Base-by-base conservation (phyloP, 1,140 invertebrate species). In the Drosophila trapezifrons region DNA sequence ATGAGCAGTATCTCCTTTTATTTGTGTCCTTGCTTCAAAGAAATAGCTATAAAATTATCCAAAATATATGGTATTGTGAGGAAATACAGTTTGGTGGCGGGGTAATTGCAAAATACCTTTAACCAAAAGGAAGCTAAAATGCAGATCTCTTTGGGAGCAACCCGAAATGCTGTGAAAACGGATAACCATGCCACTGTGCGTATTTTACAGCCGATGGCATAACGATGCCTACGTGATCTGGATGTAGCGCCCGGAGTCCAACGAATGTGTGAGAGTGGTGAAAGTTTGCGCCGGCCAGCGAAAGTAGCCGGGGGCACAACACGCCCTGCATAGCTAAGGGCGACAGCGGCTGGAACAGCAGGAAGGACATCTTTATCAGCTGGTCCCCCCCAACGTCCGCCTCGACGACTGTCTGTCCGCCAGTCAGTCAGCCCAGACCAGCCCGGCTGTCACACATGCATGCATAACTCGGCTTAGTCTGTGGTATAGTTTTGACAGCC, bases 351-450 rank as follows among this genome's bases (percentile, higher is more conserved):
- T 43, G 46, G 32, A 56, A 45, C 42, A 57, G 46, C 75, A 74
- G 84, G 83, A 86, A 80, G 75, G 79, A 87, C 83, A 87, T 87
- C 84, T 87, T 89, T 87, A 87, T 87, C 83, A 87, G 83, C 76
- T 67, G 59, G 59, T 32, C 1, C 22, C 32, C 32, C 13, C 17
- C 71, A 63, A 67, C 55, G 71, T 69, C 66, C 57, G 63, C 59
- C 32, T n/a, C 1, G 3, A 17, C 9, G 20, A 1, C 17, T 29
- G 60, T 18, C 58, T 18, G 46, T 63, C 17, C 4, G 18, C 35
- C 37, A 49, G 35, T 45, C 38, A 27, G 20, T 29, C 62, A 22
- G 38, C 2, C 35, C 22, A 18, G 29, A 20, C 65, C 37, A 54
- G 15, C 3, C 65, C 27, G 27, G 13, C 52, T 47, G 62, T 66